Evolutionary conservation across 2,113 vertebrate species (phyloP).

Genomic region (Catagonus wagneri): DNA sequence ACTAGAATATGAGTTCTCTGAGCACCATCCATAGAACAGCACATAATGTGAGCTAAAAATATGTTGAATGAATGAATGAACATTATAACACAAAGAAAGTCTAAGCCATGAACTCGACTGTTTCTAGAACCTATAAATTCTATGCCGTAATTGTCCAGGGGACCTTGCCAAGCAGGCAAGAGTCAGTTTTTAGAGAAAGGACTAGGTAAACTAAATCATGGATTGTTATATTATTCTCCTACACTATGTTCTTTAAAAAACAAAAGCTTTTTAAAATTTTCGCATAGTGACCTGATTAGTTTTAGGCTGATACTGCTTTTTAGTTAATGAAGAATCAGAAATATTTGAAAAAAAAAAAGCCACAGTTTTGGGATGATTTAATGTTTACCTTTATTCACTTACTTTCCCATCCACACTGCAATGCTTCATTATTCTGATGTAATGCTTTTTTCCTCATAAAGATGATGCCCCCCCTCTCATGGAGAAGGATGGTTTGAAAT

Average conservation of each 20-base stretch:
- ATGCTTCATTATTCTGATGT: conserved; percentile 4
- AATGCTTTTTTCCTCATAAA: neutral
- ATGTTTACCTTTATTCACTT: neutral
- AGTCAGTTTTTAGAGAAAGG: neutral
- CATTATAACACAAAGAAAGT: neutral
- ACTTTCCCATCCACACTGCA: neutral
- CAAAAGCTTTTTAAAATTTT: neutral
- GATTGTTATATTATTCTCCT: neutral
- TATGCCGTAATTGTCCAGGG: neutral
- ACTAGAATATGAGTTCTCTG: neutral
- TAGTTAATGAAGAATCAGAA: conserved; percentile 2
- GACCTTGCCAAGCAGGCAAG: neutral
- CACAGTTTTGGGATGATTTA: neutral
- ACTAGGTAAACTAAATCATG: neutral
- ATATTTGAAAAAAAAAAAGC: neutral
- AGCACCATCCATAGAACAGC: neutral
- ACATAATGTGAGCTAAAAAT: neutral
- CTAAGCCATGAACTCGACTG: neutral
- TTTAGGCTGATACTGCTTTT: neutral
- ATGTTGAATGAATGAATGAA: conserved; percentile 30
- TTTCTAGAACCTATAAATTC: conserved; percentile 7
- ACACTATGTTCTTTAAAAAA: neutral
- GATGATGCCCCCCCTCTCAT: neutral
- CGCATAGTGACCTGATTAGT: neutral
- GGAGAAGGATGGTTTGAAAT: neutral